Conservation (phyloP, 2,888 invertebrate species). For the Caenorhabditis sp. region DNA sequence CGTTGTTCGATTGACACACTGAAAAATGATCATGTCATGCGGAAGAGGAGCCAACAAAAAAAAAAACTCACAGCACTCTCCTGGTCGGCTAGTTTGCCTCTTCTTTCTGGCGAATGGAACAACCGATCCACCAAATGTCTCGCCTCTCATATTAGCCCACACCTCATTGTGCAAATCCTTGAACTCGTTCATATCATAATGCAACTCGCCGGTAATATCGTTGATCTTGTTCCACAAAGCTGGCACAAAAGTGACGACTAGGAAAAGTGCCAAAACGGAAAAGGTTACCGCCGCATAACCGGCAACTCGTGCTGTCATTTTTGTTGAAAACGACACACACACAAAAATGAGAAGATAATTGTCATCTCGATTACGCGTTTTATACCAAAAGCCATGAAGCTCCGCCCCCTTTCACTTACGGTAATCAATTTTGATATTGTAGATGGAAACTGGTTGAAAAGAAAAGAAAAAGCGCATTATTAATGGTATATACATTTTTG, state of each 20-base stretch:
- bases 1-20: slow-evolving; percentile 47
- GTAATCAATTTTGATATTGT: too few species aligned
- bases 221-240: slow-evolving; percentile 47
- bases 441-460: too few species aligned
- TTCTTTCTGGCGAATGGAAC: slow-evolving; percentile 49
- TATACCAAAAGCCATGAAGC: too few species aligned
- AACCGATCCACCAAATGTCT: slow-evolving; percentile 38
- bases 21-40: too few species aligned
- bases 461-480: too few species aligned
- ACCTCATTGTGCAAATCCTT: slow-evolving; percentile 45
- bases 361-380: too few species aligned
- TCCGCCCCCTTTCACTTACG: too few species aligned
- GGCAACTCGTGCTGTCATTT: slow-evolving; percentile 46
- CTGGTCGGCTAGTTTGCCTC: slow-evolving; percentile 47
- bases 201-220: slow-evolving; percentile 47
- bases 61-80: slow-evolving; percentile 39
- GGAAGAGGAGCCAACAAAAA: too few species aligned
- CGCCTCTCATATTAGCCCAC: slow-evolving; percentile 33
- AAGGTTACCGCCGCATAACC: slow-evolving; percentile 54
- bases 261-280: slow-evolving; percentile 35
- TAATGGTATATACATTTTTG: too few species aligned
- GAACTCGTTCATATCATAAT: slow-evolving; percentile 46
- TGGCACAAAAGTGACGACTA: slow-evolving; percentile 48
- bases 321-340: background rate
- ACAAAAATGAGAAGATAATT: background rate